These are phyloP conservation scores for Pangasius krempfi DNA, from an alignment of 2,797 vertebrate genomes.

Conservation along the genomic window DNA sequence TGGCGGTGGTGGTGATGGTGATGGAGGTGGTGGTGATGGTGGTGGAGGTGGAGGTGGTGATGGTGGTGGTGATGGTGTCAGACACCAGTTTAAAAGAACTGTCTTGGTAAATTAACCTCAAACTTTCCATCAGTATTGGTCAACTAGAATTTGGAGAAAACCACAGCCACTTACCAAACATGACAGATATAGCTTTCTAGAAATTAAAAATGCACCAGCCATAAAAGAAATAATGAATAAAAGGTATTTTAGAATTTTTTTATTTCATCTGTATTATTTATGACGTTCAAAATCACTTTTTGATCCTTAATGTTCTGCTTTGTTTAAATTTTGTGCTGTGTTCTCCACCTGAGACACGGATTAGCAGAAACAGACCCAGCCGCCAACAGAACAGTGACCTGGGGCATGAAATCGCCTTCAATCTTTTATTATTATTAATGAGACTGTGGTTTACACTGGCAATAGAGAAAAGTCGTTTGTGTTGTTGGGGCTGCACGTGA, in stretches of 20 bases:
- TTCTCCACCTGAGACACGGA: not conserved
- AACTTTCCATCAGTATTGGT: not conserved
- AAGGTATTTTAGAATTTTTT: not conserved
- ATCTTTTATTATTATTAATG: slow-evolving; percentile 34
- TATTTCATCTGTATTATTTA: not conserved
- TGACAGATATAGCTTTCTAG: not conserved
- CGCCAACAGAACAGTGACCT: slow-evolving; percentile 1
- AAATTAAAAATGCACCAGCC: not conserved
- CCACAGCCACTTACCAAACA: not conserved
- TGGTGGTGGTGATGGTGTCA: not conserved
- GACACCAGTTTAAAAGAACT: not conserved
- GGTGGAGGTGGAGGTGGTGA: not conserved
- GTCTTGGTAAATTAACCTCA: not conserved
- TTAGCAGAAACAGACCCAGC: slow-evolving; percentile 10
- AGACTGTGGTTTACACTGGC: slow-evolving; percentile 1
- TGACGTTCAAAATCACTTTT: not conserved
- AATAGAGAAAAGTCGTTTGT: slow-evolving; percentile 1
- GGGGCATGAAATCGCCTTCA: slow-evolving; percentile 3
- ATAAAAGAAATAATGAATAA: not conserved
- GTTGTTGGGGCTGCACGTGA: slow-evolving; percentile 9
- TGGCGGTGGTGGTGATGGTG: not conserved
- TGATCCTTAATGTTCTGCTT: not conserved
- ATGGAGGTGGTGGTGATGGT: no score
- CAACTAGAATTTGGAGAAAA: not conserved
- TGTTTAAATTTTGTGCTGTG: not conserved